These are phyloP conservation scores for Rhimphoctona megacephalus DNA, from an alignment of 2,888 invertebrate genomes.

Conservation along the genomic window DNA sequence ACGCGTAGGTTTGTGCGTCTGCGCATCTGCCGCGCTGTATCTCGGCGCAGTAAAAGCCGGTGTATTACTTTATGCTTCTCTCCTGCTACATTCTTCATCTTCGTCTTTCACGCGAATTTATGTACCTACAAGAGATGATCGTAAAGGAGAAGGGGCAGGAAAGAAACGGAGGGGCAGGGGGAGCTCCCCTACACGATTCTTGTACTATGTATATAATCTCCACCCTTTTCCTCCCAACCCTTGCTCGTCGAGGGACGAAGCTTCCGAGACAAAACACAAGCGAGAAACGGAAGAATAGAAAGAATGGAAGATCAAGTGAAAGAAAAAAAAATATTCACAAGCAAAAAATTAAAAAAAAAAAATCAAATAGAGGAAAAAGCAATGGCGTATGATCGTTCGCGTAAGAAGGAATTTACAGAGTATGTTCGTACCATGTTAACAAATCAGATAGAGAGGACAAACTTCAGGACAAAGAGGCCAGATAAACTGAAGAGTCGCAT, in stretches of 20 bases:
- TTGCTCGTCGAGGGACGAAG: constrained; percentile 7
- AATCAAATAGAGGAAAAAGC: constrained; percentile 22
- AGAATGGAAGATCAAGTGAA: background rate
- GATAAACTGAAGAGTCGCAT: constrained; percentile 35
- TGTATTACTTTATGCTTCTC: constrained; percentile 33
- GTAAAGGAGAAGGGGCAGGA: constrained; percentile 24
- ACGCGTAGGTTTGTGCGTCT: constrained; percentile 45
- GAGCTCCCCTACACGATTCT: constrained; percentile 22
- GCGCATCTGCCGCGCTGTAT: constrained; percentile 47
- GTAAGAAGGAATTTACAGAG: constrained; percentile 29
- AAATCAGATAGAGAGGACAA: constrained; percentile 52
- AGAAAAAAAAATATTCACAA: background rate
- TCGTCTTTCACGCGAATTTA: constrained; percentile 27
- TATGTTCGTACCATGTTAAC: background rate
- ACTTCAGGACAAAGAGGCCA: constrained; percentile 24
- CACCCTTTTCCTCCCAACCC: constrained; percentile 31
- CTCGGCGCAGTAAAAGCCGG: constrained; percentile 6
- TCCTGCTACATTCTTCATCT: constrained; percentile 40
- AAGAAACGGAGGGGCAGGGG: constrained; percentile 36
- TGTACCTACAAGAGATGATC: background rate
- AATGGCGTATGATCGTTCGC: constrained; percentile 18
- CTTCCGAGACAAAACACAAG: constrained; percentile 33
- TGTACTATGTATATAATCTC: background rate
- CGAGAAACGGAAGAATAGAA: background rate
- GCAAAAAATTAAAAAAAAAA: constrained; percentile 15